These are phyloP conservation scores for Macquaria ambigua DNA, from an alignment of 2,113 vertebrate species.

Conservation along the genomic window DNA sequence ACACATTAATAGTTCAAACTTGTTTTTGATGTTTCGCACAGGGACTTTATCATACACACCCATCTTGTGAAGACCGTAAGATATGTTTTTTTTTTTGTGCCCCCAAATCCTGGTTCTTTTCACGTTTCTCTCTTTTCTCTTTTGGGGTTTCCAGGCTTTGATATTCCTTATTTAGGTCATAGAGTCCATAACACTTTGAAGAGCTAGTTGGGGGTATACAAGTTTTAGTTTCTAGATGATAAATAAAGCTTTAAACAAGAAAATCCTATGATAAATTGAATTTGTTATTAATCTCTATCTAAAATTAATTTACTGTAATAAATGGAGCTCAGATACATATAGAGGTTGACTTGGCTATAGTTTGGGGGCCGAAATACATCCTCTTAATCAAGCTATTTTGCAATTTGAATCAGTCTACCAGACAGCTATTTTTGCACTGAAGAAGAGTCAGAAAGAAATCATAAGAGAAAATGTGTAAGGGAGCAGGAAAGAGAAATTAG, in stretches of 20 bases:
- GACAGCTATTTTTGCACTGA: background rate
- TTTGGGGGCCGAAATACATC: background rate
- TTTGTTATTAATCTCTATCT: conserved; percentile 66
- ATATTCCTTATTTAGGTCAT: conserved; percentile 78
- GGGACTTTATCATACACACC: conserved; percentile 20
- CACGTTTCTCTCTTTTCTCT: conserved; percentile 38
- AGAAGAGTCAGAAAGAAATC: conserved; percentile 2
- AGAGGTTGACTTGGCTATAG: conserved; percentile 20
- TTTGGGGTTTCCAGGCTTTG: conserved; percentile 70
- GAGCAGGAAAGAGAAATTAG: background rate
- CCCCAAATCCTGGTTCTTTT: conserved; percentile 45
- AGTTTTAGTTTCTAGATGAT: conserved; percentile 51
- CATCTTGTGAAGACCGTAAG: conserved; percentile 12
- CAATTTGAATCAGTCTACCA: background rate
- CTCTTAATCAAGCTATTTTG: conserved; percentile 4
- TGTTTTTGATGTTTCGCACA: conserved; percentile 55
- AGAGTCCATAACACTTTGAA: conserved; percentile 72
- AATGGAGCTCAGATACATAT: conserved; percentile 47
- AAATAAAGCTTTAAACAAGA: conserved; percentile 68
- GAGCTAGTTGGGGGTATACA: conserved; percentile 45
- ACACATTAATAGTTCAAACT: conserved; percentile 30
- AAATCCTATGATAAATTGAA: conserved; percentile 57
- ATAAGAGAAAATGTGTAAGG: background rate
- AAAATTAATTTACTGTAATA: conserved; percentile 63
- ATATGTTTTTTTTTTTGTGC: conserved; percentile 29